A percentile compares a stretch with the other conserved stretches of the same genome.
These are phyloP conservation scores for Acridotheres tristis DNA, from an alignment of 2,797 vertebrate genomes.

Conservation along the genomic window DNA sequence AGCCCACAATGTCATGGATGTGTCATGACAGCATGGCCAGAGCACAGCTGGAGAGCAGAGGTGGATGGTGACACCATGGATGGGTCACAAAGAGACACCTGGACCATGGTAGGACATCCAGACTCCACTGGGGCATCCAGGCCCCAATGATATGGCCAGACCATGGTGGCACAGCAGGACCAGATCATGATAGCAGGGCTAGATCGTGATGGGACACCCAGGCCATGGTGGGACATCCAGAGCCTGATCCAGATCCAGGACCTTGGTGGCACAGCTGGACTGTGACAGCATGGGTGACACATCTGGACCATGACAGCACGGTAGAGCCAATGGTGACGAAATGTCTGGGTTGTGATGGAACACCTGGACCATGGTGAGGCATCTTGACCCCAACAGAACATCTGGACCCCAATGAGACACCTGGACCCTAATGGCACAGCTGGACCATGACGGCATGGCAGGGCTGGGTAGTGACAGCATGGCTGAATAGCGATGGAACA, in stretches of 20 bases:
- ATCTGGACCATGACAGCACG: neutral
- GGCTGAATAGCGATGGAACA: rapidly evolving
- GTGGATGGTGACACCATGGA: neutral
- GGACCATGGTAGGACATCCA: neutral
- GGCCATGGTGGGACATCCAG: neutral
- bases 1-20: rapidly evolving
- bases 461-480: neutral
- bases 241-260: neutral
- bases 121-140: neutral
- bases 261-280: neutral
- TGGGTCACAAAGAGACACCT: neutral
- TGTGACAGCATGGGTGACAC: too few species aligned
- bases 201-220: neutral
- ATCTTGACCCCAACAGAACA: neutral
- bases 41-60: neutral
- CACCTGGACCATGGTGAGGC: neutral
- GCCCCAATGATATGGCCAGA: neutral
- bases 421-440: neutral
- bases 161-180: neutral
- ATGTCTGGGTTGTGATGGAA: neutral
- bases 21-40: neutral
- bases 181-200: neutral
- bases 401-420: neutral
- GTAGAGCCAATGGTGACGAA: neutral
- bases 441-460: neutral